Conservation (phyloP, 2,888 invertebrate species). For the Cerastoderma edule region DNA sequence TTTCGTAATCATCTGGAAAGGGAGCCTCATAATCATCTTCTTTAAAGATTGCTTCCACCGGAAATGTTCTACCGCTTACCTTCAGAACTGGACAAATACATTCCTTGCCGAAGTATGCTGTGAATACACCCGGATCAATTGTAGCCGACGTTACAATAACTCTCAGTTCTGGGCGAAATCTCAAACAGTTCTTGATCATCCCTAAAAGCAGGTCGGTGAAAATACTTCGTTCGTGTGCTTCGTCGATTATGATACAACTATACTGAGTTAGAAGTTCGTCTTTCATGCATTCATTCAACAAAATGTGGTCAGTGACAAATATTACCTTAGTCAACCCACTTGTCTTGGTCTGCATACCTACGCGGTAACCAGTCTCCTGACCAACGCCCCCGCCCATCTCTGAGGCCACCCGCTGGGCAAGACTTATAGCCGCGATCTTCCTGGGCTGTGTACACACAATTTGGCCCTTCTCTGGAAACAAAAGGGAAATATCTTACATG, state of each 20-base stretch:
- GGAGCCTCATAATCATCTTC: conserved; percentile 43
- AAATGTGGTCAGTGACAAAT: conserved; percentile 81
- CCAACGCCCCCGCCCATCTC: conserved; percentile 79
- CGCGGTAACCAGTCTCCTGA: conserved; percentile 77
- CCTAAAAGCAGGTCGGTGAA: conserved; percentile 83
- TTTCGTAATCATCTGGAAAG: conserved; percentile 64
- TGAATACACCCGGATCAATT: conserved; percentile 80
- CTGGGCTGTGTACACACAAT: conserved; percentile 83
- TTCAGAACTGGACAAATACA: conserved; percentile 71
- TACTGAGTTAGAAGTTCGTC: conserved; percentile 71
- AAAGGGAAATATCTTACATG: no score
- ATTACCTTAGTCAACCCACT: conserved; percentile 73
- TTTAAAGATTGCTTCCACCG: conserved; percentile 80
- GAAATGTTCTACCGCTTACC: conserved; percentile 81
- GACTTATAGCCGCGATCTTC: conserved; percentile 82
- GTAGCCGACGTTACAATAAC: conserved; percentile 83
- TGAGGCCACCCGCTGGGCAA: conserved; percentile 81
- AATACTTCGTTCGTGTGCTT: conserved; percentile 83
- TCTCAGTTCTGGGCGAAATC: conserved; percentile 74
- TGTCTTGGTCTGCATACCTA: conserved; percentile 71
- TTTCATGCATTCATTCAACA: conserved; percentile 80
- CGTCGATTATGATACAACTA: conserved; percentile 82
- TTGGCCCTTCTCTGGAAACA: conserved; percentile 57
- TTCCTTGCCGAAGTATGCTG: conserved; percentile 74
- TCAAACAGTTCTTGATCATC: conserved; percentile 78